A percentile compares a stretch with the other conserved stretches of the same genome.
These are phyloP conservation scores for Colletes collaris DNA, from an alignment of 2,888 invertebrate species.

Conservation along the genomic window DNA sequence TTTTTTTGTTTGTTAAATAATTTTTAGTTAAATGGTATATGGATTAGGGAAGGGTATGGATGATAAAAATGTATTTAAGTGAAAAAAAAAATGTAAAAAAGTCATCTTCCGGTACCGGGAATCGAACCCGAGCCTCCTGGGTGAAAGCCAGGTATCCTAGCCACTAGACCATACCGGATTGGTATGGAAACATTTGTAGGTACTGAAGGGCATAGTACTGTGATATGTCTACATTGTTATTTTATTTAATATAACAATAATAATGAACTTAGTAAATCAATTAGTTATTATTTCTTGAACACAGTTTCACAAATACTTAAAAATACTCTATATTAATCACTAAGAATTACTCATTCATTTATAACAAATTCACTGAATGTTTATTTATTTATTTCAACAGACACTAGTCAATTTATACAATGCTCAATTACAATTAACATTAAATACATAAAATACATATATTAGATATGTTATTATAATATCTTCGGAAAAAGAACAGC, in stretches of 20 bases:
- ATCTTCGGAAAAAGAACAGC: no score
- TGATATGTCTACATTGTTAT: not conserved
- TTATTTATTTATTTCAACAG: no score
- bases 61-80: not conserved
- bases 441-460: no score
- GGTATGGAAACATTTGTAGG: not conserved
- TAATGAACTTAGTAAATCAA: not conserved
- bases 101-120: conserved; percentile 85
- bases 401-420: no score
- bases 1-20: not conserved
- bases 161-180: conserved; percentile 87
- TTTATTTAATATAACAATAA: not conserved
- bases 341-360: no score
- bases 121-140: conserved; percentile 87
- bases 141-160: conserved; percentile 87
- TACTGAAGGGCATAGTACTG: no score
- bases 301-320: not conserved
- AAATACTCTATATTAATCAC: not conserved
- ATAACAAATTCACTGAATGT: no score
- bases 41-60: no score
- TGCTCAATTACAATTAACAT: no score
- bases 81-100: not conserved
- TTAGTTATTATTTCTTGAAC: not conserved
- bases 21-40: no score
- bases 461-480: no score